A percentile compares a stretch with the other conserved stretches of the same genome.
phyloP scores from a whole-genome alignment of 1,140 invertebrate species.

The Reticulitermes speratus region DNA sequence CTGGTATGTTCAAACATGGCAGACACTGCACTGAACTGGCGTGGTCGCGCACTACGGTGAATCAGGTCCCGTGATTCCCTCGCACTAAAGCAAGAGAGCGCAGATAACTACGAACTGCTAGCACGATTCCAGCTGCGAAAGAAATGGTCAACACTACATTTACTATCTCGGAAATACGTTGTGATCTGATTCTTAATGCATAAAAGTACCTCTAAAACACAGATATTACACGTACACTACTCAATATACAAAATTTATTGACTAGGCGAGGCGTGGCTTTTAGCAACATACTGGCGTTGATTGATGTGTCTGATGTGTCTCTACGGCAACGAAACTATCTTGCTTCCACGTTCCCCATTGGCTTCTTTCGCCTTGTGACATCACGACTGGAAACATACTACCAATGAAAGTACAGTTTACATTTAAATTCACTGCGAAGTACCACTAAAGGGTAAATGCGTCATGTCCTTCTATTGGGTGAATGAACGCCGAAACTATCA shows the following conservation, averaged over 20 bases:
- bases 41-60: conserved; percentile 32
- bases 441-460: conserved; percentile 27
- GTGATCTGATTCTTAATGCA: not conserved
- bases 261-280: conserved; percentile 36
- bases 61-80: conserved; percentile 31
- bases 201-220: conserved; percentile 26
- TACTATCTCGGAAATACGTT: not conserved
- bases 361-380: conserved; percentile 33
- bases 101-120: conserved; percentile 8
- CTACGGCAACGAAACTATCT: conserved; percentile 26
- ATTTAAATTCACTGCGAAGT: conserved; percentile 24
- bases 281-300: conserved; percentile 37
- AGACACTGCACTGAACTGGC: conserved; percentile 36
- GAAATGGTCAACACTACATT: not conserved
- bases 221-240: conserved; percentile 31
- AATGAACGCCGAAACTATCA: conserved; percentile 32
- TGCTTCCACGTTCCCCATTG: conserved; percentile 32
- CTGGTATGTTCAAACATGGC: conserved; percentile 35
- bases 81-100: conserved; percentile 26
- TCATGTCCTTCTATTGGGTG: conserved; percentile 34
- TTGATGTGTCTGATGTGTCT: conserved; percentile 36
- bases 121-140: not conserved
- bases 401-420: conserved; percentile 34
- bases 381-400: conserved; percentile 26
- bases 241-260: conserved; percentile 37